These are phyloP conservation scores for Typhlomys cinereus DNA, from an alignment of 2,113 vertebrate species.

Conservation along the genomic window DNA sequence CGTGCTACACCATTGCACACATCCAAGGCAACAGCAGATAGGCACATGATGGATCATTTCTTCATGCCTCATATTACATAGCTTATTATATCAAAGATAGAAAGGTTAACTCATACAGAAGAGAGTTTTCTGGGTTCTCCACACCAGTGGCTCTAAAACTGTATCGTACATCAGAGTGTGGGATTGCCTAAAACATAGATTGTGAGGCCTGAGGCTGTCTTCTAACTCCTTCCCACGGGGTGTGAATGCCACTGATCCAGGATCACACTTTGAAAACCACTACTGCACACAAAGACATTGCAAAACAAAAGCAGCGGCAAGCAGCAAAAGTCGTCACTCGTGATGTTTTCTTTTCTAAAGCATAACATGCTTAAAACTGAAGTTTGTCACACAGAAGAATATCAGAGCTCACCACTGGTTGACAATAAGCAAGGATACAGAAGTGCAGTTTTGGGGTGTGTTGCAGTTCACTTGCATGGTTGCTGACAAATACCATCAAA, in stretches of 20 bases:
- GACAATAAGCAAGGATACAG: neutral
- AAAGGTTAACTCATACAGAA: conserved; percentile 24
- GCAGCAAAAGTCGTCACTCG: neutral
- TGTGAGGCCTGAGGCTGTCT: neutral
- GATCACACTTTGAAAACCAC: conserved; percentile 16
- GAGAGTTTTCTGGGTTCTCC: conserved; percentile 5
- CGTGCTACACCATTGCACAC: conserved; percentile 25
- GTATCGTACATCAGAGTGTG: neutral
- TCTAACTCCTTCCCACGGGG: neutral
- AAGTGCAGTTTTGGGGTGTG: neutral
- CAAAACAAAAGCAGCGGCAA: neutral
- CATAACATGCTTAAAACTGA: neutral
- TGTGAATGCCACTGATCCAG: neutral
- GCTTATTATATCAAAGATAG: conserved; percentile 1
- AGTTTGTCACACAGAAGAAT: neutral
- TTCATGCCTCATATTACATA: conserved; percentile 41
- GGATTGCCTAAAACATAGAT: neutral
- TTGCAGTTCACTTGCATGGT: too few species aligned
- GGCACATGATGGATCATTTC: conserved; percentile 57
- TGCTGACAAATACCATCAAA: too few species aligned
- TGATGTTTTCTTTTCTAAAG: conserved; percentile 30
- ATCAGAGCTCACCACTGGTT: neutral
- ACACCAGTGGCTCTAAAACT: conserved; percentile 31
- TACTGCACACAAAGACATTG: neutral
- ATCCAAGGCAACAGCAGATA: conserved; percentile 61